These are phyloP conservation scores for Ecdyonurus torrentis DNA, from an alignment of 2,888 invertebrate species.

Conservation along the genomic window DNA sequence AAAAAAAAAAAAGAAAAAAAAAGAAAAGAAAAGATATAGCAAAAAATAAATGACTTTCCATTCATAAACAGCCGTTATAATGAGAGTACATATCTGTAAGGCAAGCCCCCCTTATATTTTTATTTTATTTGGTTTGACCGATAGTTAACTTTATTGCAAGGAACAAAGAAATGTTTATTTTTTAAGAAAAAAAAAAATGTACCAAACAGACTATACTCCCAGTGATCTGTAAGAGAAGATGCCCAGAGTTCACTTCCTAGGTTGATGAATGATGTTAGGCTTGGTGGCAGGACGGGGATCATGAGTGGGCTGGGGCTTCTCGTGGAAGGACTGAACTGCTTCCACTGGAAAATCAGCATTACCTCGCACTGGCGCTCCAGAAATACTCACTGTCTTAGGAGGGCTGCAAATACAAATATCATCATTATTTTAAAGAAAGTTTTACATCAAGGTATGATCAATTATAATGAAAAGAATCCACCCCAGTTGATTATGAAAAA, in stretches of 20 bases:
- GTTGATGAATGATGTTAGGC: constrained; percentile 65
- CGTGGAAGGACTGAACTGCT: constrained; percentile 67
- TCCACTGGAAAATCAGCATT: constrained; percentile 79
- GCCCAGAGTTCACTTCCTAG: constrained; percentile 50
- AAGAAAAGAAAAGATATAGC: not conserved
- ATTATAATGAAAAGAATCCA: too few relatives aligned
- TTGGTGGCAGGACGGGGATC: constrained; percentile 35
- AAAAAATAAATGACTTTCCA: not conserved
- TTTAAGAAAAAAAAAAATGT: too few relatives aligned
- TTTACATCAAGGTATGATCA: too few relatives aligned
- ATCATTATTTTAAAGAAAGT: too few relatives aligned
- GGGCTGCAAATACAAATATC: too few relatives aligned
- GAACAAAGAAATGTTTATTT: too few relatives aligned
- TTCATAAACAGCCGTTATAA: not conserved
- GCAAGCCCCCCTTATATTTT: too few relatives aligned
- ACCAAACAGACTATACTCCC: not conserved
- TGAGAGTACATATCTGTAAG: not conserved
- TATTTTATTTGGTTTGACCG: too few relatives aligned
- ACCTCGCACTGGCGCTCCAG: constrained; percentile 64
- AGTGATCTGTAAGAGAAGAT: not conserved
- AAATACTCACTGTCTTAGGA: constrained; percentile 49
- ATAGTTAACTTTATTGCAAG: too few relatives aligned
- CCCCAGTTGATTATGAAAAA: too few relatives aligned
- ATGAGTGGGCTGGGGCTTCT: constrained; percentile 59
- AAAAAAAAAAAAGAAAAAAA: not conserved